phyloP scores from a whole-genome alignment of 53 echinoderm and acorn worm genomes.

The Arbacia lixula region DNA sequence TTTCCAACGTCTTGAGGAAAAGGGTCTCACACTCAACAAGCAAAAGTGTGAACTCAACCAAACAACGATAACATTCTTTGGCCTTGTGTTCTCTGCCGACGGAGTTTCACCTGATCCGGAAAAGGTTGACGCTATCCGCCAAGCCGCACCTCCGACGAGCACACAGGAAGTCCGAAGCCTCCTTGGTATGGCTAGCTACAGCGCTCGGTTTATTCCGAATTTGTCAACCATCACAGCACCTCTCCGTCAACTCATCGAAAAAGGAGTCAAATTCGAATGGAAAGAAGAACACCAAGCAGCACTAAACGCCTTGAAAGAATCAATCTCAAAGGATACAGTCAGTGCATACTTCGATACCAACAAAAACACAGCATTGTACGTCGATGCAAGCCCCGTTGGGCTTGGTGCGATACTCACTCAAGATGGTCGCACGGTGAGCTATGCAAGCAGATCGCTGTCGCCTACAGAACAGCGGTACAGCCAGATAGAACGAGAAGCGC shows the following conservation, averaged over 20 bases:
- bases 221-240: constrained; percentile 60
- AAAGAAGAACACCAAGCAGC: constrained; percentile 43
- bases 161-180: constrained; percentile 63
- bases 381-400: constrained; percentile 74
- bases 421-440: constrained; percentile 46
- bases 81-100: constrained; percentile 34
- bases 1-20: constrained; percentile 37
- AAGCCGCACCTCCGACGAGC: constrained; percentile 27
- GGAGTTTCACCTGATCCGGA: constrained; percentile 58
- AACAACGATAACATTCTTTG: constrained; percentile 33
- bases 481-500: constrained; percentile 62
- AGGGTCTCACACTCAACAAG: constrained; percentile 38
- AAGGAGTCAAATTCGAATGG: constrained; percentile 58
- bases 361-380: constrained; percentile 61
- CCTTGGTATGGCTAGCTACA: constrained; percentile 69
- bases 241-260: constrained; percentile 48
- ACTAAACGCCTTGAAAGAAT: constrained; percentile 35
- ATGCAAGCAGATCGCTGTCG: constrained; percentile 35
- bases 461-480: constrained; percentile 65
- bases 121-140: constrained; percentile 44
- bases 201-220: constrained; percentile 70
- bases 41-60: constrained; percentile 40
- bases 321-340: constrained; percentile 42
- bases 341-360: constrained; percentile 56
- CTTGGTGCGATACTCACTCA: constrained; percentile 70